Percentiles rank a stretch among this genome's conserved stretches.
These are phyloP conservation scores for Solen grandis DNA, from an alignment of 1,140 invertebrate genomes.

Conservation along the genomic window DNA sequence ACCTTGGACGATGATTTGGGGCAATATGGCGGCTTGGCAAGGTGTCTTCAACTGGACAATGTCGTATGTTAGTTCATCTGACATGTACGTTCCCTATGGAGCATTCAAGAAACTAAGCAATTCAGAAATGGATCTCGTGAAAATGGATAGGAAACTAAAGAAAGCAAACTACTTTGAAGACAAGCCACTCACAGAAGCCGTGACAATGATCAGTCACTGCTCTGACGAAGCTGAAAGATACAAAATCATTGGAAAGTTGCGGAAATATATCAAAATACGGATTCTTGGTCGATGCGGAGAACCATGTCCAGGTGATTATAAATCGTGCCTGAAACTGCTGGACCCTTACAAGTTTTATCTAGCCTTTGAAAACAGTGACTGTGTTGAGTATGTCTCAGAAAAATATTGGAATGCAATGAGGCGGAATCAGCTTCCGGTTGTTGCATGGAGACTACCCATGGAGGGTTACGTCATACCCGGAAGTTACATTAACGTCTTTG, in stretches of 20 bases:
- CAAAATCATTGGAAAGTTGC: conserved; percentile 82
- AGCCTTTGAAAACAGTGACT: conserved; percentile 78
- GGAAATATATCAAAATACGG: conserved; percentile 83
- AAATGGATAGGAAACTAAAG: no score
- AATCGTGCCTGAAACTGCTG: no score
- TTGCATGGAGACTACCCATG: neutral
- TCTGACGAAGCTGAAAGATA: conserved; percentile 82
- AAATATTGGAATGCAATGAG: conserved; percentile 73
- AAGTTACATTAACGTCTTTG: conserved; percentile 16
- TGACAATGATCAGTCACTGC: no score
- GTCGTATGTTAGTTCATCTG: no score
- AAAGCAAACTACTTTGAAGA: no score
- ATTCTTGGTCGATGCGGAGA: no score
- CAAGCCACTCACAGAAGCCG: conserved; percentile 79
- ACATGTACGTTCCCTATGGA: no score
- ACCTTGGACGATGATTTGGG: no score
- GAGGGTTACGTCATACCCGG: conserved; percentile 18
- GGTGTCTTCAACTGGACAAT: no score
- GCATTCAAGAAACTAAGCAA: conserved; percentile 31
- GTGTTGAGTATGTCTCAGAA: conserved; percentile 77
- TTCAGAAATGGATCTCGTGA: no score
- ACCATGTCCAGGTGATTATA: no score
- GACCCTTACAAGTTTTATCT: no score
- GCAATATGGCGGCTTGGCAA: conserved; percentile 25
- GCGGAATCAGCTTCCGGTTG: conserved; percentile 56